phyloP scores from a whole-genome alignment of 2,113 vertebrate genomes.

The Indicator indicator region DNA sequence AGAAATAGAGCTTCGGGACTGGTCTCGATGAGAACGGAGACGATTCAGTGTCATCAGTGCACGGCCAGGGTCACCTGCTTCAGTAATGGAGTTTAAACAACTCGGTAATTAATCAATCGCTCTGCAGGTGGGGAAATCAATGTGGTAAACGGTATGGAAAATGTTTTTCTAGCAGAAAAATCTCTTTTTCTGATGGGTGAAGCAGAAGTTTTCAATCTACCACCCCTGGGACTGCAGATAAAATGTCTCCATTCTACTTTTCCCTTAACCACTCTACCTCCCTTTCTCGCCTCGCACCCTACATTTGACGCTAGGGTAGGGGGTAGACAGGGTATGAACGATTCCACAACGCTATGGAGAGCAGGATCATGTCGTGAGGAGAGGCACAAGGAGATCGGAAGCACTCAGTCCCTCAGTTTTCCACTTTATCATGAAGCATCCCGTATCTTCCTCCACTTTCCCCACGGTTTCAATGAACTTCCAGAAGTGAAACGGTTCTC shows the following conservation, averaged over 20 bases:
- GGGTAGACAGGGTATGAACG: accelerated
- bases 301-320: no score
- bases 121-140: neutral
- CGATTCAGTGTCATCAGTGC: no score
- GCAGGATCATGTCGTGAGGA: accelerated
- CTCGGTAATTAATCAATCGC: accelerated
- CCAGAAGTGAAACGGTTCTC: accelerated
- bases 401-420: accelerated
- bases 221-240: accelerated
- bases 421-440: accelerated
- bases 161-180: neutral
- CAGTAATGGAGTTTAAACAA: accelerated
- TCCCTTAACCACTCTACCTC: neutral
- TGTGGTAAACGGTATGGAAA: accelerated
- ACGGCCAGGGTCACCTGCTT: neutral
- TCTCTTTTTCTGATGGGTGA: neutral
- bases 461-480: accelerated
- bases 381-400: accelerated
- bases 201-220: accelerated
- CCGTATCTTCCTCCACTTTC: accelerated
- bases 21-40: neutral
- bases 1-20: neutral
- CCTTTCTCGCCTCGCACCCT: neutral
- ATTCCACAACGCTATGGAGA: accelerated
- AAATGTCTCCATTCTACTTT: accelerated